Evolutionary conservation across 2,797 vertebrate species (phyloP).

Genomic region (Rhynchotus rufescens): DNA sequence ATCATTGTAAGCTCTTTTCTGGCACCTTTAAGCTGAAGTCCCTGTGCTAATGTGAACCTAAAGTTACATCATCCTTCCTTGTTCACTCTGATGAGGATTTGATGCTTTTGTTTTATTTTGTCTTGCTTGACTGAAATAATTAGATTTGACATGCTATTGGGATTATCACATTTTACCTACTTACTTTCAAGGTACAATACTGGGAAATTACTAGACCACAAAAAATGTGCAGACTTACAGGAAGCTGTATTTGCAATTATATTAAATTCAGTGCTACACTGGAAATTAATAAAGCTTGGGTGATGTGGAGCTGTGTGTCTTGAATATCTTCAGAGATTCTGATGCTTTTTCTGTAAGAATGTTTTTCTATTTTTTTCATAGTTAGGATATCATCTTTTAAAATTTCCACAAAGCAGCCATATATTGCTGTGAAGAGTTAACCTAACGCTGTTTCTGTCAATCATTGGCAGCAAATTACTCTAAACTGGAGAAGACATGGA

Average conservation of each 20-base stretch:
- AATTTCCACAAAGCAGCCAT: constrained; percentile 25
- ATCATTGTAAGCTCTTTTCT: not conserved
- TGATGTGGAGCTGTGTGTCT: not conserved
- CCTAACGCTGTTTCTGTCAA: not conserved
- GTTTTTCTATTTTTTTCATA: not conserved
- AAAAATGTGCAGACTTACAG: constrained; percentile 29
- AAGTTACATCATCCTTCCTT: not conserved
- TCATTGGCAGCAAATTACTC: constrained; percentile 45
- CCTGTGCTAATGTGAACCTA: not conserved
- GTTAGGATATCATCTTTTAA: constrained; percentile 35
- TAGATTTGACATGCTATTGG: constrained; percentile 17
- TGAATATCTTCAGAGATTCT: not conserved
- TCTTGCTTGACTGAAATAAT: constrained; percentile 38
- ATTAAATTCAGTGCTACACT: constrained; percentile 21
- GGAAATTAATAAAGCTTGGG: constrained; percentile 52
- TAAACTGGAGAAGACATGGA: constrained; percentile 17
- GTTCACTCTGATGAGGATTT: not conserved
- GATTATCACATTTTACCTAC: constrained; percentile 30
- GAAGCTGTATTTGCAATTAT: constrained; percentile 25
- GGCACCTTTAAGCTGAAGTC: not conserved
- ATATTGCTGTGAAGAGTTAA: not conserved
- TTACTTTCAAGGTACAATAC: not conserved
- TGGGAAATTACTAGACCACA: constrained; percentile 41
- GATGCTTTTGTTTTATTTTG: not conserved
- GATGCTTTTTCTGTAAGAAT: constrained; percentile 17